A percentile compares a stretch with the other conserved stretches of the same genome.
Conservation (phyloP, 2,113 vertebrate genomes). For the Egretta garzetta region DNA sequence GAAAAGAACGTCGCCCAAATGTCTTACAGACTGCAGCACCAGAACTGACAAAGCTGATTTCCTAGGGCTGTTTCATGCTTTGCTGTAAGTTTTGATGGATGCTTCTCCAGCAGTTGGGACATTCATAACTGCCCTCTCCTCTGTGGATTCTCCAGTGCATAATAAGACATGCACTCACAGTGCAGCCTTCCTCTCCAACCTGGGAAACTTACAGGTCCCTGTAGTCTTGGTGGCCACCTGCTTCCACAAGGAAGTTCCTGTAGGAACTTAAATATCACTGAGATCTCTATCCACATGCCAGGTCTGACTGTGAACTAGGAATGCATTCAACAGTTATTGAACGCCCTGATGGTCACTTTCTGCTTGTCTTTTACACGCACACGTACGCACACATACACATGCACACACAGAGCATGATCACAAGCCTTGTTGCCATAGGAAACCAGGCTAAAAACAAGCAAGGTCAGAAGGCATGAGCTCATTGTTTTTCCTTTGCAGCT, state of each 20-base stretch:
- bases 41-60: background rate
- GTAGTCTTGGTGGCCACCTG: background rate
- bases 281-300: background rate
- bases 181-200: background rate
- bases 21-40: background rate
- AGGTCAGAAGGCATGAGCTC: constrained; percentile 56
- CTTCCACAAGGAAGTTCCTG: background rate
- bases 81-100: background rate
- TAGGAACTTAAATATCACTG: background rate
- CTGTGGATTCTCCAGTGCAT: background rate
- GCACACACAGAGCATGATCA: background rate
- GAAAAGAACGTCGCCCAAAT: background rate
- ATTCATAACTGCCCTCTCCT: background rate
- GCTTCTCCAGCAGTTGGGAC: background rate
- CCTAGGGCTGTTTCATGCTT: background rate
- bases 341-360: background rate
- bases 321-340: background rate
- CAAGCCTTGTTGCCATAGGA: constrained; percentile 54
- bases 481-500: constrained; percentile 42
- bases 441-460: constrained; percentile 47
- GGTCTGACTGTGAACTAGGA: background rate
- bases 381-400: rapidly evolving
- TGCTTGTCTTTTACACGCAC: background rate
- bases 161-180: background rate
- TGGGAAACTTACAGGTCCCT: background rate